Percentiles rank a stretch among this genome's conserved stretches.
Conservation (phyloP, 2,888 invertebrate genomes). For the Microlaimidae sp. region DNA sequence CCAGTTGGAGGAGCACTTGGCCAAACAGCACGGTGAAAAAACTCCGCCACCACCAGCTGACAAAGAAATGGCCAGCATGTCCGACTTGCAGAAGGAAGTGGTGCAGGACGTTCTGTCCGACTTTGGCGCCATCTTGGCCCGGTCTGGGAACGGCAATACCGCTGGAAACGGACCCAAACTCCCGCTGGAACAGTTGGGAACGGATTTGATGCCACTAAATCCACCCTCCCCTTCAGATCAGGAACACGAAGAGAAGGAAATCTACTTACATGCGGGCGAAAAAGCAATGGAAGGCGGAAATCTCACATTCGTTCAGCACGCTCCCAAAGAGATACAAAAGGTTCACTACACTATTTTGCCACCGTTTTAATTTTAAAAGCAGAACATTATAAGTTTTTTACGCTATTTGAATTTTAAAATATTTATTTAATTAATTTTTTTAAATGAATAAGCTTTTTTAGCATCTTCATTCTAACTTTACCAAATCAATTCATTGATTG, state of each 20-base stretch:
- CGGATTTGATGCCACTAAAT: not conserved
- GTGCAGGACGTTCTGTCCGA: constrained; percentile 5
- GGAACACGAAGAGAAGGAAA: not conserved
- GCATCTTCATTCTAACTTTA: too few relatives aligned
- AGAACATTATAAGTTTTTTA: too few relatives aligned
- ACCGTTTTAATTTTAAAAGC: too few relatives aligned
- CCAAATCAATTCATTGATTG: too few relatives aligned
- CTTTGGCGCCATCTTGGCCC: not conserved
- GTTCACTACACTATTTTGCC: too few relatives aligned
- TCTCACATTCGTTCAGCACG: not conserved
- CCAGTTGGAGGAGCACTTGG: not conserved
- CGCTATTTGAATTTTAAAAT: too few relatives aligned
- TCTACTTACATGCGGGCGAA: constrained; percentile 11
- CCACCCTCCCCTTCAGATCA: too few relatives aligned
- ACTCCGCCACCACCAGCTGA: not conserved
- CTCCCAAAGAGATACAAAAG: constrained; percentile 12
- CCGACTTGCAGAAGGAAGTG: not conserved
- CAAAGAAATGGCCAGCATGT: not conserved
- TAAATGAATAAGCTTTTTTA: too few relatives aligned
- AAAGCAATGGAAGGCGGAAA: not conserved
- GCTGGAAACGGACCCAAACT: not conserved
- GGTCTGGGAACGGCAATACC: not conserved
- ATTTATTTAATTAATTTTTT: too few relatives aligned
- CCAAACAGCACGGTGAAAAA: not conserved
- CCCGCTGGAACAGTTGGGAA: not conserved